Conservation (phyloP, 2,797 vertebrate genomes). For the Coreius guichenoti region DNA sequence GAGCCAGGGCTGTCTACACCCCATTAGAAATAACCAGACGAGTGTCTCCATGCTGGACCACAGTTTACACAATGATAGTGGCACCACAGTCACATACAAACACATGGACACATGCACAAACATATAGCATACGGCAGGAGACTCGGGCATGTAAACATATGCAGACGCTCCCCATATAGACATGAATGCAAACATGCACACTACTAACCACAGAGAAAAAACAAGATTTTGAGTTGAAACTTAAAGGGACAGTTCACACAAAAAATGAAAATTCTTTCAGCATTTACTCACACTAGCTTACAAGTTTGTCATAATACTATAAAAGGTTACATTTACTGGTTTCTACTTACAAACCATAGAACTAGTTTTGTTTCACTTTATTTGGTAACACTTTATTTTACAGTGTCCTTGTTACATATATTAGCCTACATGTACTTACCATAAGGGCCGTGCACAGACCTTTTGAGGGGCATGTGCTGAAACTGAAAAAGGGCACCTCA, state of each 20-base stretch:
- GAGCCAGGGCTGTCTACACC: constrained; percentile 53
- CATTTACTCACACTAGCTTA: not conserved
- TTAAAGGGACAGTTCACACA: not conserved
- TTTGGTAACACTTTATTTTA: no score
- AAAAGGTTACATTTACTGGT: not conserved
- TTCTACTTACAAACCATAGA: not conserved
- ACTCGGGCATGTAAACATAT: constrained; percentile 50
- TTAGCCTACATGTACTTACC: no score
- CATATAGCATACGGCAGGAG: constrained; percentile 44
- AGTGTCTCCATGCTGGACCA: constrained; percentile 51
- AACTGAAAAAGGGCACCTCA: no score
- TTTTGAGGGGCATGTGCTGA: no score
- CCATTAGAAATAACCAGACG: constrained; percentile 58
- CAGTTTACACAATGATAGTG: constrained; percentile 56
- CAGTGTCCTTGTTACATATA: no score
- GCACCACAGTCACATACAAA: constrained; percentile 55
- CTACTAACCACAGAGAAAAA: constrained; percentile 48
- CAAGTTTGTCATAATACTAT: not conserved
- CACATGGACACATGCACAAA: constrained; percentile 43
- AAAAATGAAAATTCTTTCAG: not conserved
- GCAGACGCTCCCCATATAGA: constrained; percentile 51
- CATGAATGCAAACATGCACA: constrained; percentile 55
- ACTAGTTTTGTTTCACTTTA: not conserved
- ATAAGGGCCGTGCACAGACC: no score
- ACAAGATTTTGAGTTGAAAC: constrained; percentile 40